Evolutionary conservation across 2,113 vertebrate species (phyloP).

Genomic region (Zosterops japonicus): DNA sequence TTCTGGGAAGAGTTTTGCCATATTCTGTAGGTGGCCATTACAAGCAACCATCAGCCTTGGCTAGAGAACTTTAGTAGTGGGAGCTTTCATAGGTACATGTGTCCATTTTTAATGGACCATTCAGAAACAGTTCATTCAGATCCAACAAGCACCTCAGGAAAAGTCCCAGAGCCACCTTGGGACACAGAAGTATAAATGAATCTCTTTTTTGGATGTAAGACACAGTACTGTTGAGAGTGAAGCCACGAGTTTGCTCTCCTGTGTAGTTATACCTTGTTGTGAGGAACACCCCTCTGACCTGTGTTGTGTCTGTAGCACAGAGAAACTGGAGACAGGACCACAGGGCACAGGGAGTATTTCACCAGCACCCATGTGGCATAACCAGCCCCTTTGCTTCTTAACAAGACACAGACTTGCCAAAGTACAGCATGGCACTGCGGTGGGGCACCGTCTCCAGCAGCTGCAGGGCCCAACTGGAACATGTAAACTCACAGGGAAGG

Average conservation of each 20-base stretch:
- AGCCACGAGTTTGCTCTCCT: neutral
- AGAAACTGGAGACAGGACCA: neutral
- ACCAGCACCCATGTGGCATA: neutral
- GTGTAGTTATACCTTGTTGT: neutral
- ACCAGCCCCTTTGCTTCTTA: neutral
- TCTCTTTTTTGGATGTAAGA: neutral
- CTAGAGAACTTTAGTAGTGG: neutral
- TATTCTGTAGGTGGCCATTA: neutral
- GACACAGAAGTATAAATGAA: neutral
- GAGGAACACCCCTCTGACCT: neutral
- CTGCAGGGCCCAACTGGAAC: neutral
- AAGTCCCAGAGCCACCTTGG: neutral
- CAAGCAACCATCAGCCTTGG: neutral
- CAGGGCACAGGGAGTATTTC: neutral
- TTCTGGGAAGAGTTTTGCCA: neutral
- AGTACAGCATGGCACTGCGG: accelerated
- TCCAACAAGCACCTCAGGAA: neutral
- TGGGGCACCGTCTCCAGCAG: neutral
- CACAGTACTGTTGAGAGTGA: neutral
- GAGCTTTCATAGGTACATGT: neutral
- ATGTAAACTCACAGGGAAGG: neutral
- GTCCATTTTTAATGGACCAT: neutral
- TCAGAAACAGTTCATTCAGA: neutral
- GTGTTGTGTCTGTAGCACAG: neutral
- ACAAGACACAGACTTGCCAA: neutral